Base-by-base conservation (phyloP, 2,888 invertebrate genomes). In the Andrena chrysosceles region DNA sequence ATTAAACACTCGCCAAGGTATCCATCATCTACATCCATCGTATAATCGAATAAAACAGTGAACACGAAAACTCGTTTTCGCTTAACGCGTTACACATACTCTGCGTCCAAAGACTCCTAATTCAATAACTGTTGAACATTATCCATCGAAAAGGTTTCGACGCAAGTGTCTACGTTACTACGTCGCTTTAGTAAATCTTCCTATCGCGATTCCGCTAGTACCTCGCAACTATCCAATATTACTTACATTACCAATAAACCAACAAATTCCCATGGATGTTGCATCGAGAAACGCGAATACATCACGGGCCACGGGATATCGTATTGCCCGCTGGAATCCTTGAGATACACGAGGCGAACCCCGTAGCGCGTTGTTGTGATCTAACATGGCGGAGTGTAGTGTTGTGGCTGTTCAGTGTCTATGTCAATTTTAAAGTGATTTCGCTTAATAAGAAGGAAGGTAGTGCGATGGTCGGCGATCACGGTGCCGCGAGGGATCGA, bases 341-440 rank as follows among this genome's bases (percentile, higher is more conserved):
- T 95, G 94, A 93, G 87, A 90, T 91, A 90, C 93, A 93, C 92
- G 93, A 92, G 93, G 95, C 94, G 94, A 93, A 94, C 95, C 95
- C 95, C 95, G 95, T 95, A 94, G 95, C 95, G 96, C 96, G 96
- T 96, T 96, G 96, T 96, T 96, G 95, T 96, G 95, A 96, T 95
- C 95, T 95, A 96, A 96, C 95, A 96, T 96, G 96, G 96, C 96
- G 95, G 94, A 95, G 94, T 94, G 94, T 95, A 94, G 95, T 95
- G 95, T 95, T 95, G 95, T 95, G 95, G 95, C 94, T 95, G 94
- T 94, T 94, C 94, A 93, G 93, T 94, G 94, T 94, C 94, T 94
- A 94, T 94, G 94, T 94, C 94, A 94, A 94, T 94, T 93, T 92
- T 92, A 91, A 90, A 90, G 91, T 90, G 92, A 91, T 89, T 89